Conservation (phyloP, 2,888 invertebrate genomes). For the Chloromyia formosa region DNA sequence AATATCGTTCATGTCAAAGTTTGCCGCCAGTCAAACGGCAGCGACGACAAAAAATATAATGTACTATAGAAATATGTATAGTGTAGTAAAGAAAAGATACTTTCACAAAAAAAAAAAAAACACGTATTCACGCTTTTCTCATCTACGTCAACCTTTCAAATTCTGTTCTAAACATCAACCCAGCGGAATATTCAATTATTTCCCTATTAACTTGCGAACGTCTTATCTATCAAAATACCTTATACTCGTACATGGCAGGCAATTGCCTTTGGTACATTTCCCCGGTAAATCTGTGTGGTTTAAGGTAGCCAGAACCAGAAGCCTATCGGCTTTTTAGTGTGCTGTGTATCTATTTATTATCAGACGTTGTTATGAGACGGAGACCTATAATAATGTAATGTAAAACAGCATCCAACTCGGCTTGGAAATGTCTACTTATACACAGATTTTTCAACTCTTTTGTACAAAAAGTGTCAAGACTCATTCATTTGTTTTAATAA, state of each 20-base stretch:
- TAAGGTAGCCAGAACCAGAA: background rate
- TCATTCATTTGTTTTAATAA: constrained; percentile 40
- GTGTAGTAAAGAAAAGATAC: no score
- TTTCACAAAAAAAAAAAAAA: constrained; percentile 15
- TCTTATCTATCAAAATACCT: constrained; percentile 27
- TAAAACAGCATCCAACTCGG: constrained; percentile 15
- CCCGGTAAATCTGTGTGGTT: background rate
- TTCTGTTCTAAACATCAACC: background rate
- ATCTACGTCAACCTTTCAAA: background rate
- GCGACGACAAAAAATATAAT: background rate
- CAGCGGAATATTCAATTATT: constrained; percentile 33
- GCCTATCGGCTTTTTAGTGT: no score
- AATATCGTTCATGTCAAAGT: background rate
- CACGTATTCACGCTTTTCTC: background rate
- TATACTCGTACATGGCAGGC: background rate
- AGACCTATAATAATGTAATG: constrained; percentile 23
- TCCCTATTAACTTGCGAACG: constrained; percentile 24
- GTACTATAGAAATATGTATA: no score
- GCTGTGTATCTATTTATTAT: constrained; percentile 33
- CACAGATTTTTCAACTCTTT: background rate
- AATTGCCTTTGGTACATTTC: background rate
- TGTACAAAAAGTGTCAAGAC: constrained; percentile 31
- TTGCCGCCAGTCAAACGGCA: background rate
- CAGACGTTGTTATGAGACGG: constrained; percentile 27
- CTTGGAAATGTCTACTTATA: constrained; percentile 13